Evolutionary conservation across 2,797 vertebrate genomes (phyloP).

Genomic region (Sebastes alutus): DNA sequence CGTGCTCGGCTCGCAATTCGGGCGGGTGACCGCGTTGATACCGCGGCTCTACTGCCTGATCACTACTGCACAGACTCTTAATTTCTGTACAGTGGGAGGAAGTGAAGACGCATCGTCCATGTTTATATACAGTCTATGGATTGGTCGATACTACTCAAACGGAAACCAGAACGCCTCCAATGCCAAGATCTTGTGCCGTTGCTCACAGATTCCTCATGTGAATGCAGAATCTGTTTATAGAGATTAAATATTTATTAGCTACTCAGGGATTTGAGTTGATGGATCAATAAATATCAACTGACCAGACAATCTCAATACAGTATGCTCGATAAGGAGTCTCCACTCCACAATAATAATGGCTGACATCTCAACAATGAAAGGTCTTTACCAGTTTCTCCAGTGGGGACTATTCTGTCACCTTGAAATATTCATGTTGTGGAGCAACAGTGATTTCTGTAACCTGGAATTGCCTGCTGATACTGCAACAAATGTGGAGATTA

Average conservation of each 20-base stretch:
- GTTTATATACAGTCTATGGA: neutral
- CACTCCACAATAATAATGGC: constrained; percentile 8
- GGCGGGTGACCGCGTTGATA: fast-evolving
- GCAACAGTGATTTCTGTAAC: constrained; percentile 19
- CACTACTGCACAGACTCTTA: neutral
- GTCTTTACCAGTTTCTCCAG: constrained; percentile 17
- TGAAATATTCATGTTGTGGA: constrained; percentile 45
- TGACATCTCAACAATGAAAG: constrained; percentile 33
- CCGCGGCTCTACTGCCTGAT: fast-evolving
- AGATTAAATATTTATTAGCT: constrained; percentile 1
- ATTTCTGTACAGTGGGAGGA: neutral
- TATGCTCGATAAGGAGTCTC: neutral
- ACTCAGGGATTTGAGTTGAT: constrained; percentile 2
- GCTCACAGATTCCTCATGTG: neutral
- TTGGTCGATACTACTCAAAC: neutral
- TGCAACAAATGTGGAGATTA: constrained; percentile 43
- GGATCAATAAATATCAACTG: constrained; percentile 12
- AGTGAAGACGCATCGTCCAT: fast-evolving
- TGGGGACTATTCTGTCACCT: constrained; percentile 30
- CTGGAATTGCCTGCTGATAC: constrained; percentile 36
- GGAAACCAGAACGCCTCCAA: neutral
- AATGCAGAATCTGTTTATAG: neutral
- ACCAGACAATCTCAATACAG: neutral
- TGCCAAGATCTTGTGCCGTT: neutral
- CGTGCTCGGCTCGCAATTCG: fast-evolving